Evolutionary conservation across 2,888 invertebrate species (phyloP).

Genomic region (Dioctria linearis): DNA sequence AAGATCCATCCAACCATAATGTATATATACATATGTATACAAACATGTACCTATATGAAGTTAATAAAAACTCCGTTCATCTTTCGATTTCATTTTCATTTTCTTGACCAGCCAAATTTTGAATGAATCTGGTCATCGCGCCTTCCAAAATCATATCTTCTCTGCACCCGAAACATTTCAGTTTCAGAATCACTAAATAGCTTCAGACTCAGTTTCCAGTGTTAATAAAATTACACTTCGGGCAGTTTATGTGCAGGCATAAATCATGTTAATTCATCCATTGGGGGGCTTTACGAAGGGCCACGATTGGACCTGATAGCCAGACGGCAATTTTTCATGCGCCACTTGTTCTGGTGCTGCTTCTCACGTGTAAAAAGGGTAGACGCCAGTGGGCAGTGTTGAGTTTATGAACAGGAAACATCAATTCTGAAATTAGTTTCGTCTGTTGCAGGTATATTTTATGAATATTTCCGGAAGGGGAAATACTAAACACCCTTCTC

Average conservation of each 20-base stretch:
- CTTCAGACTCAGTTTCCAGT: neutral
- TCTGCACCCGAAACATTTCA: neutral
- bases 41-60: no score
- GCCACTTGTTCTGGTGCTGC: conserved; percentile 37
- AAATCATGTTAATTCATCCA: conserved; percentile 52
- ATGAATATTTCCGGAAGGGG: conserved; percentile 29
- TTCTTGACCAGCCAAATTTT: conserved; percentile 14
- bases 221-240: conserved; percentile 51
- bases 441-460: conserved; percentile 5
- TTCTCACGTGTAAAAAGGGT: conserved; percentile 4
- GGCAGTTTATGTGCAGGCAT: conserved; percentile 40
- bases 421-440: conserved; percentile 45
- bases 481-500: no score
- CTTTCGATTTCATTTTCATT: neutral
- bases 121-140: conserved; percentile 13
- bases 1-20: no score
- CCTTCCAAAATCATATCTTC: neutral
- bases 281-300: conserved; percentile 38
- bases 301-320: conserved; percentile 35
- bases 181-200: neutral
- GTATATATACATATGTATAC: no score
- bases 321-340: conserved; percentile 42
- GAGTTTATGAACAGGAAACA: conserved; percentile 40
- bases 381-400: conserved; percentile 20
- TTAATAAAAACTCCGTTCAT: neutral